Evolutionary conservation across 2,113 vertebrate genomes (phyloP).

Genomic region (Haplochromis burtoni): DNA sequence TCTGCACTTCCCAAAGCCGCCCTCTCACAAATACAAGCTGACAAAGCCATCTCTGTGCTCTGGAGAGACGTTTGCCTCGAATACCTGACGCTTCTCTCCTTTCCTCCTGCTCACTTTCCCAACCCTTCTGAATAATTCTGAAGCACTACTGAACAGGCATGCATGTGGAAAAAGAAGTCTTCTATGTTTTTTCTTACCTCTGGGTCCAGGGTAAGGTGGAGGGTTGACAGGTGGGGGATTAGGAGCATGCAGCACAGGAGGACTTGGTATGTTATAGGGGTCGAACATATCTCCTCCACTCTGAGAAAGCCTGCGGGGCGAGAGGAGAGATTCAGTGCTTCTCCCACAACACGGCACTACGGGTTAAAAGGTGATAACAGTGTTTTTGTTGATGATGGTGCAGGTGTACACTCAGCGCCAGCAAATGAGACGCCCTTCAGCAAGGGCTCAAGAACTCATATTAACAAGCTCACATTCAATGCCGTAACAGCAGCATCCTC

Average conservation of each 20-base stretch:
- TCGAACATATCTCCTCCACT: conserved; percentile 25
- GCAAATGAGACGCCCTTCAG: conserved; percentile 2
- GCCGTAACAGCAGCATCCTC: not conserved
- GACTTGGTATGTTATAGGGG: conserved; percentile 42
- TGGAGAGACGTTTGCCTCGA: not conserved
- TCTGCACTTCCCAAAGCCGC: not conserved
- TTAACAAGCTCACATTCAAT: not conserved
- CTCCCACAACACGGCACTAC: not conserved
- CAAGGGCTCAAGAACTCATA: not conserved
- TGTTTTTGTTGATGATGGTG: not conserved
- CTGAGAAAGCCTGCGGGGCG: not conserved
- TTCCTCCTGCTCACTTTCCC: not conserved
- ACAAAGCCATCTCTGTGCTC: conserved; percentile 56
- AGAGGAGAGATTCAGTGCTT: not conserved
- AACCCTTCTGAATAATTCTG: not conserved
- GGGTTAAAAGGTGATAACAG: not conserved
- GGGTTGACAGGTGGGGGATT: conserved; percentile 53
- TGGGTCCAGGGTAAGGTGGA: conserved; percentile 62
- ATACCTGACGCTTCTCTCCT: not conserved
- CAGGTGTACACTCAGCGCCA: not conserved
- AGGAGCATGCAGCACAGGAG: conserved; percentile 51
- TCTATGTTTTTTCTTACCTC: conserved; percentile 27
- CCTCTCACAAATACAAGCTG: not conserved
- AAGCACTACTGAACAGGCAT: not conserved
- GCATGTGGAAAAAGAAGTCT: not conserved